Conservation (phyloP, 2,113 vertebrate genomes). For the Microcebus tavaratra region DNA sequence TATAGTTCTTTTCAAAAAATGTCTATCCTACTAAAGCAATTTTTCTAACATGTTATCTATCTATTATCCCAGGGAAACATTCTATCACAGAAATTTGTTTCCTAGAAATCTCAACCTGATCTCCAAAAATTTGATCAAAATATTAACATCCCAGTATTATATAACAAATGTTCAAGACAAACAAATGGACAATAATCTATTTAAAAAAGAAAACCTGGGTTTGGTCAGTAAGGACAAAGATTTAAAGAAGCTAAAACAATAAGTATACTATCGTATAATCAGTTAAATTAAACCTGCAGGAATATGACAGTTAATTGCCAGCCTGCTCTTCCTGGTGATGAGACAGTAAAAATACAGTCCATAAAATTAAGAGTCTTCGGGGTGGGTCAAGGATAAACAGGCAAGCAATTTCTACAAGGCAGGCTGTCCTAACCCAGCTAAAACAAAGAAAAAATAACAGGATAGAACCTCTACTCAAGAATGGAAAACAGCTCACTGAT, state of each 20-base stretch:
- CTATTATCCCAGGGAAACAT: constrained; percentile 19
- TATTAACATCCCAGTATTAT: not conserved
- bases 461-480: constrained; percentile 34
- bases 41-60: constrained; percentile 27
- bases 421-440: constrained; percentile 26
- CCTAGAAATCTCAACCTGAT: constrained; percentile 21
- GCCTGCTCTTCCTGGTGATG: not conserved
- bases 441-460: constrained; percentile 26
- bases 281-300: constrained; percentile 29
- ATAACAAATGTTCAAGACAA: constrained; percentile 35
- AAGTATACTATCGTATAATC: not conserved
- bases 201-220: not conserved
- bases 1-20: not conserved
- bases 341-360: constrained; percentile 2
- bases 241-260: constrained; percentile 22
- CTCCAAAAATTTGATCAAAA: constrained; percentile 48
- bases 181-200: not conserved
- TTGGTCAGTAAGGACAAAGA: constrained; percentile 10
- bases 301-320: constrained; percentile 11
- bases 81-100: constrained; percentile 37
- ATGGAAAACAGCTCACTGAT: constrained; percentile 16
- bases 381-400: not conserved
- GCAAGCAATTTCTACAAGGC: constrained; percentile 34
- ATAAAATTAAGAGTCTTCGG: constrained; percentile 14
- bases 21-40: not conserved